These are phyloP conservation scores for Toxonevra muliebris DNA, from an alignment of 2,888 invertebrate species.

Conservation along the genomic window DNA sequence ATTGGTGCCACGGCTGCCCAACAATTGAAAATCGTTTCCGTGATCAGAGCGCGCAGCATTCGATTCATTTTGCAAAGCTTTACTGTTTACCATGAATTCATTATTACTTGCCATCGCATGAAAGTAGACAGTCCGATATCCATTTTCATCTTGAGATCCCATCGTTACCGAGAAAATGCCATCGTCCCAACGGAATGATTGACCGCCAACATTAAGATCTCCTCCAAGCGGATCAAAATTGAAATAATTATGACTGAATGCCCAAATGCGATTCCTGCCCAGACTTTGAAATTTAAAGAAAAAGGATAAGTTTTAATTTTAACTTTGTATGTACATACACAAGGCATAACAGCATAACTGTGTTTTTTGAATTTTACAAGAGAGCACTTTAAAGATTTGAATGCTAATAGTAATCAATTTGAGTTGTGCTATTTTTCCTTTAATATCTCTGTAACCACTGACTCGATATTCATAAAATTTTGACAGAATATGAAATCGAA, in stretches of 20 bases:
- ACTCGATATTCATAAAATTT: too few species aligned
- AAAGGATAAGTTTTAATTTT: not conserved
- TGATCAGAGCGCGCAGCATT: conserved; percentile 68
- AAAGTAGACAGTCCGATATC: conserved; percentile 75
- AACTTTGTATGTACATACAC: too few species aligned
- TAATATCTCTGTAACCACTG: too few species aligned
- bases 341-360: too few species aligned
- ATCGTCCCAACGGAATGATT: conserved; percentile 81
- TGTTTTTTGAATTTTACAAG: too few species aligned
- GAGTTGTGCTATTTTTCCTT: too few species aligned
- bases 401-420: too few species aligned
- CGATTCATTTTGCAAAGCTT: conserved; percentile 69
- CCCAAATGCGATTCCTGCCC: conserved; percentile 73
- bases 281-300: conserved; percentile 67
- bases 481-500: too few species aligned
- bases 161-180: conserved; percentile 79
- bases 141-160: conserved; percentile 67
- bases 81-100: conserved; percentile 77
- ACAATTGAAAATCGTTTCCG: conserved; percentile 68
- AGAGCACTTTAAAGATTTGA: too few species aligned
- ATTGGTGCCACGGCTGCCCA: conserved; percentile 73
- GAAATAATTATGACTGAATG: conserved; percentile 78
- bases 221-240: conserved; percentile 76
- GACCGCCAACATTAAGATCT: conserved; percentile 73
- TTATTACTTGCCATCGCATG: conserved; percentile 78